Conservation (phyloP, 2,113 vertebrate genomes). For the Campylomormyrus numenius region DNA sequence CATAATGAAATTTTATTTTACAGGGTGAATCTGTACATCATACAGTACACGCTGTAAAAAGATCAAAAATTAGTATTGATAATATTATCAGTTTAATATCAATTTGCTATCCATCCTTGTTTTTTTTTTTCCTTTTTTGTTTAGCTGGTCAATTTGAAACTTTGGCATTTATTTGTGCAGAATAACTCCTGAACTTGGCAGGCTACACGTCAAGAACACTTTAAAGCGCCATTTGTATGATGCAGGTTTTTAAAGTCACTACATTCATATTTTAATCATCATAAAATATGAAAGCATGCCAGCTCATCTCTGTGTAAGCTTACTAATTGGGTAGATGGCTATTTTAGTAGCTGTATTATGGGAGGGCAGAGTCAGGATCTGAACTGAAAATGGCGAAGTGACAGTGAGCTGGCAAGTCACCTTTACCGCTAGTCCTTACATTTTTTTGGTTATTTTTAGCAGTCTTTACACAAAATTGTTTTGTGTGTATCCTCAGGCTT, state of each 20-base stretch:
- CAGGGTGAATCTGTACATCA: no score
- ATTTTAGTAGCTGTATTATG: neutral
- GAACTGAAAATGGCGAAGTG: neutral
- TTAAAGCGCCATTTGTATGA: neutral
- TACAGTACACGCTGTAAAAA: no score
- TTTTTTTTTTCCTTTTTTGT: neutral
- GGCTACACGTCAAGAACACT: neutral
- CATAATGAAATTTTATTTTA: no score
- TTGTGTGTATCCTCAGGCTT: neutral
- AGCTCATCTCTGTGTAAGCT: neutral
- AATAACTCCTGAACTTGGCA: neutral
- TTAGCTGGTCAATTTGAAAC: neutral
- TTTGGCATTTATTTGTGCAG: neutral
- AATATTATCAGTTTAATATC: neutral
- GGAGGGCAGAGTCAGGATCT: neutral
- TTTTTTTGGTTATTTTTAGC: neutral
- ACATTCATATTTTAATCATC: neutral
- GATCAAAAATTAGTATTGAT: neutral
- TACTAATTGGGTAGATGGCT: neutral
- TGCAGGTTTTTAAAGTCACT: neutral
- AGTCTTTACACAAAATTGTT: neutral
- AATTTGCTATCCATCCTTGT: neutral
- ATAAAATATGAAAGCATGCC: neutral
- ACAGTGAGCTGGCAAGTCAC: neutral
- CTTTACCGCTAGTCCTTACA: neutral